Percentiles rank a stretch among this genome's conserved stretches.
Conservation (phyloP, 2,797 vertebrate species). For the Cynopterus sphinx region DNA sequence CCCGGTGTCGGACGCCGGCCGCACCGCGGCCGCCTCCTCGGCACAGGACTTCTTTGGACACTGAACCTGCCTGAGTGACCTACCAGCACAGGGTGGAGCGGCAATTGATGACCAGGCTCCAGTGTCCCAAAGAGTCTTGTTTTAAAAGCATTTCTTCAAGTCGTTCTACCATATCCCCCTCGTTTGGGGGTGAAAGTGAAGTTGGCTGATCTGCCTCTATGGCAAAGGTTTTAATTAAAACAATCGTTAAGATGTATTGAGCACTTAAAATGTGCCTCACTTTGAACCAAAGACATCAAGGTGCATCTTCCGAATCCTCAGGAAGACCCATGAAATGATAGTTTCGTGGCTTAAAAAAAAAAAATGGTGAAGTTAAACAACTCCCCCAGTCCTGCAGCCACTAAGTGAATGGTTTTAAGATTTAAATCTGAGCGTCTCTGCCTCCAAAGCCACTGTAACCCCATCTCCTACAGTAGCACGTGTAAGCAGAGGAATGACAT, state of each 20-base stretch:
- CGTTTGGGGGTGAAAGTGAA: background rate
- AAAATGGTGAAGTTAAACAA: background rate
- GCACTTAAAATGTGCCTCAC: background rate
- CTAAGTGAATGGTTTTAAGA: background rate
- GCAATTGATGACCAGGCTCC: background rate
- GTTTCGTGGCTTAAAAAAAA: background rate
- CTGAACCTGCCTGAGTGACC: background rate
- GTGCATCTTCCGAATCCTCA: background rate
- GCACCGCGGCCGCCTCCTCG: background rate
- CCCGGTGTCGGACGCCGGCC: background rate
- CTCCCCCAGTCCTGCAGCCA: background rate
- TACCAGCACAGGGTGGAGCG: background rate
- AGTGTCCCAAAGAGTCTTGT: background rate
- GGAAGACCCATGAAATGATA: background rate
- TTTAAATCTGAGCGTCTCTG: background rate
- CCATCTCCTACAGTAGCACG: background rate
- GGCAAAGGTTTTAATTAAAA: background rate
- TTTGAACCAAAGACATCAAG: background rate
- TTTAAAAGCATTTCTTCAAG: background rate
- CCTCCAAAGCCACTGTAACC: background rate
- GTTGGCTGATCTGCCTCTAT: background rate
- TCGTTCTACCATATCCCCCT: background rate
- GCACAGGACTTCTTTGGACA: background rate
- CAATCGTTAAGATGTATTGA: background rate
- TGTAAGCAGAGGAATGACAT: background rate